Percentiles rank a stretch among this genome's conserved stretches.
These are phyloP conservation scores for Sula dactylatra DNA, from an alignment of 2,113 vertebrate species.

Conservation along the genomic window DNA sequence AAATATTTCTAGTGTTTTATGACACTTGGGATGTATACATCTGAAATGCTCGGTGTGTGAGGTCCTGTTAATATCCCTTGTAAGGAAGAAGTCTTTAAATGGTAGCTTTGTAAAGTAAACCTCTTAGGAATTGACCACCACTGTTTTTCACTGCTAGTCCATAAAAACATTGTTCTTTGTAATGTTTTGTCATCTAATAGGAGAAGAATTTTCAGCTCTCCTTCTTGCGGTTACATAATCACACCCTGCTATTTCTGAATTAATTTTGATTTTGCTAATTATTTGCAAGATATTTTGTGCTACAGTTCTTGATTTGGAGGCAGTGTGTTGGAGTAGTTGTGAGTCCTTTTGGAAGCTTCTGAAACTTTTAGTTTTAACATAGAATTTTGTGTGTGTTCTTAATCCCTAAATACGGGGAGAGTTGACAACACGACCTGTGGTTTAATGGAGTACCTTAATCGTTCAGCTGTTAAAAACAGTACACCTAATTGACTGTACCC, in stretches of 20 bases:
- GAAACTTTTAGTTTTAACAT: background rate
- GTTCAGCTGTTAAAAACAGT: background rate
- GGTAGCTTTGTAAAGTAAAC: background rate
- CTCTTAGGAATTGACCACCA: too few species aligned
- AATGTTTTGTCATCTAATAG: background rate
- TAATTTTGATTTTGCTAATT: background rate
- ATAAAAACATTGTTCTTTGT: background rate
- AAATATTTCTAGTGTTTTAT: background rate
- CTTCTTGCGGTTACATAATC: background rate
- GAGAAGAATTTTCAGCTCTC: background rate
- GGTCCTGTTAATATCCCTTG: background rate
- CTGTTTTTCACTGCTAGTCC: background rate
- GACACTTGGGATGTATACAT: background rate
- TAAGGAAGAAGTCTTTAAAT: background rate
- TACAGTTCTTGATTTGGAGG: background rate
- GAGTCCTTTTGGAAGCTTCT: background rate
- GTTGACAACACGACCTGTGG: too few species aligned
- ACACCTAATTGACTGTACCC: background rate
- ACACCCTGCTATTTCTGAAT: background rate
- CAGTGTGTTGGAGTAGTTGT: background rate
- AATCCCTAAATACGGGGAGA: background rate
- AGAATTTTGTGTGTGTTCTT: background rate
- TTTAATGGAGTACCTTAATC: background rate
- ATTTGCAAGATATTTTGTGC: background rate
- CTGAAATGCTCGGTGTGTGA: background rate